Base-by-base conservation (phyloP, 2,797 vertebrate genomes). In the Schizothorax lantsangensis region DNA sequence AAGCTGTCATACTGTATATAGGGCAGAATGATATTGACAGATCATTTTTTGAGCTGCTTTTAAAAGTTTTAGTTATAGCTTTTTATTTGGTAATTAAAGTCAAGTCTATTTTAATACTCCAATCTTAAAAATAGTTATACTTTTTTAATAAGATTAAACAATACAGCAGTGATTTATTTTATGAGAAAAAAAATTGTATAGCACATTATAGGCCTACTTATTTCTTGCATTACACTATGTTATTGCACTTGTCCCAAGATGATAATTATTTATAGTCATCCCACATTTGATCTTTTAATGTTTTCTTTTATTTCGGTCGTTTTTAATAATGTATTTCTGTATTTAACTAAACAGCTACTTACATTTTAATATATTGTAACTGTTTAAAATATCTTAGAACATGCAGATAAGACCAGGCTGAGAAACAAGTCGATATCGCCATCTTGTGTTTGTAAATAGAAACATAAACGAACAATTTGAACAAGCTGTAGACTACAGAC, bases 361-460 rank as follows among this genome's bases (percentile, higher is more conserved):
- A 45, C 2, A 72, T 72, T 33, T 43, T 4, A 45, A 26, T 26
- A 14, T 21, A 45, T 2, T 45, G 11, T 43, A 43, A 43, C 23
- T 45, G 12, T 26, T 26, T 72, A 11, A 40, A 71, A 71, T 40
- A 1, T 21, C 30, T 40, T 23, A 21, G 33, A 69, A 47, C n/a
- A 26, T 4, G 17, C 9, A 17, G 17, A 2, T 17, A 9, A 73
- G 12, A 26, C 1, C 14, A 21, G 26, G 8, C 30, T 12, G 2
- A 21, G 17, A 52, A 33, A 47, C n/a, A 47, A 78, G 52, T 15
- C 75, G 5, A n/a, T n/a, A 79, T 79, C 52, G 54, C 77, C 36
- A 79, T 79, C 77, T 59, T 59, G 77, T 78, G 75, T 59, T 78
- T 40, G 30, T 33, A 59, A n/a, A 59, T 17, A n/a, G 19, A 71